Percentiles rank a stretch among this genome's conserved stretches.
Evolutionary conservation across 2,888 invertebrate genomes (phyloP).

Genomic region (Nasonia oneida): DNA sequence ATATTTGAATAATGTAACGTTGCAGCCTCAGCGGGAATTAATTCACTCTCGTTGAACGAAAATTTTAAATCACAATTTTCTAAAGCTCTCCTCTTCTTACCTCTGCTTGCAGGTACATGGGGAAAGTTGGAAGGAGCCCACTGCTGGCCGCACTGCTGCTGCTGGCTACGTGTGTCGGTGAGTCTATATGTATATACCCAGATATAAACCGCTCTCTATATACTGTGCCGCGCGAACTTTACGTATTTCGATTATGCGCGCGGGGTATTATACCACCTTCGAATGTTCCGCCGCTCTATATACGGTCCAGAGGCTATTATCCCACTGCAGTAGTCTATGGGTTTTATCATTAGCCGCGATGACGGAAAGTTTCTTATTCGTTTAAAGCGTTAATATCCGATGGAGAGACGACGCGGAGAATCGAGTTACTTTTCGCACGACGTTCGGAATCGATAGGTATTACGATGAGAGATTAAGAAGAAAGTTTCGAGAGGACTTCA

Average conservation of each 20-base stretch:
- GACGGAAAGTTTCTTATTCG: background rate
- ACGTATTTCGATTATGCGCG: conserved; percentile 46
- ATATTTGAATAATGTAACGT: background rate
- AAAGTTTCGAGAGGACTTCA: too few species aligned
- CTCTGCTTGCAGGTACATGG: conserved; percentile 51
- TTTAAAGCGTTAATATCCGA: conserved; percentile 22
- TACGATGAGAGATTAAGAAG: too few species aligned
- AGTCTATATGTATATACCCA: conserved; percentile 28
- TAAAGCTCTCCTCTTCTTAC: background rate
- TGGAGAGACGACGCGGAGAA: background rate
- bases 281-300: background rate
- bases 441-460: too few species aligned
- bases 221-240: background rate
- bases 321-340: background rate
- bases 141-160: conserved; percentile 34
- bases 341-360: conserved; percentile 29
- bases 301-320: conserved; percentile 3
- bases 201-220: conserved; percentile 27
- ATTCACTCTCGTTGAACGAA: background rate
- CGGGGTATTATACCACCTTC: conserved; percentile 2
- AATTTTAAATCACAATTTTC: too few species aligned
- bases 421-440: too few species aligned
- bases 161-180: conserved; percentile 53
- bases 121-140: conserved; percentile 33
- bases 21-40: background rate